Conservation (phyloP, 2,113 vertebrate species). For the Etia nguti region DNA sequence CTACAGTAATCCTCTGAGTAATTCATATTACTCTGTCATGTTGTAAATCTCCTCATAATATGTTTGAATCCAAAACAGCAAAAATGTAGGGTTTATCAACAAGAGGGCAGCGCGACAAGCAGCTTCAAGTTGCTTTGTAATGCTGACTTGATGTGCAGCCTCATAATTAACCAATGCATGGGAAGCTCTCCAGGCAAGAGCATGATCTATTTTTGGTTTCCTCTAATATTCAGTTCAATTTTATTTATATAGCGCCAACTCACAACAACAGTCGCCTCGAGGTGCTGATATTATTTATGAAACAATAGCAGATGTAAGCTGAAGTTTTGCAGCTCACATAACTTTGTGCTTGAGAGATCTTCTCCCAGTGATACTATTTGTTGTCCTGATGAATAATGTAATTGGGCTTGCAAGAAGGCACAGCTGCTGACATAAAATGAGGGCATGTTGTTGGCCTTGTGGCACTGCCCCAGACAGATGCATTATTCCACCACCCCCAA, state of each 20-base stretch:
- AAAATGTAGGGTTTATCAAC: neutral
- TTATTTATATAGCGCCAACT: neutral
- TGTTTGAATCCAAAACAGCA: neutral
- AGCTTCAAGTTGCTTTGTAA: neutral
- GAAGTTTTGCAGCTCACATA: neutral
- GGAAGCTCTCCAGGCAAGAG: conserved; percentile 28
- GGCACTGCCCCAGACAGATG: neutral
- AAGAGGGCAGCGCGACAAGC: neutral
- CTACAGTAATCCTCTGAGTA: neutral
- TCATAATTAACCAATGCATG: conserved; percentile 18
- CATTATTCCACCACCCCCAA: neutral
- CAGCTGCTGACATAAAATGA: conserved; percentile 27
- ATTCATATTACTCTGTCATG: neutral
- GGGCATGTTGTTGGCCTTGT: conserved; percentile 21
- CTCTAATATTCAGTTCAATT: neutral
- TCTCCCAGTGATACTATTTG: neutral
- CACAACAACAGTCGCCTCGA: neutral
- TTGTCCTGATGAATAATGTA: conserved; percentile 37
- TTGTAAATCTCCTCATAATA: neutral
- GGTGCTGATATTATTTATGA: conserved; percentile 5
- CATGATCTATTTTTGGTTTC: conserved; percentile 47
- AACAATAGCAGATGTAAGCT: conserved; percentile 44
- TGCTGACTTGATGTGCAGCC: conserved; percentile 12
- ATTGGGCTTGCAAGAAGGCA: neutral
- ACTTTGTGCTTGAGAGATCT: conserved; percentile 1